Evolutionary conservation across 2,797 vertebrate species (phyloP), one percentile per base, ranked within the genome.

Genomic region (Enteromius viviparus): DNA sequence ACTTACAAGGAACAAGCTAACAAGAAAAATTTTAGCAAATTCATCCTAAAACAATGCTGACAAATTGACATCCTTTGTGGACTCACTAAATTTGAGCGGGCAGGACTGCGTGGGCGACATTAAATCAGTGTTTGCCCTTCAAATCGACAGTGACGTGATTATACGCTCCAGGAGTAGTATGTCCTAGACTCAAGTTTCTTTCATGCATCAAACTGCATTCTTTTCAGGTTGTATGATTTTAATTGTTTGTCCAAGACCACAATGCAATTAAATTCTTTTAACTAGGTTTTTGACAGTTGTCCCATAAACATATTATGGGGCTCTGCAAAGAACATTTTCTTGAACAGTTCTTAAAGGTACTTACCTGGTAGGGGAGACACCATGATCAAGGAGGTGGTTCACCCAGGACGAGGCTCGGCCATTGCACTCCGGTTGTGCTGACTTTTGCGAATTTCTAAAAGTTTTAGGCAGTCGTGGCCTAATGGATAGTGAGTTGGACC

Each of bases 121-220:
- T 81, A 80, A 81, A 83, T 84, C 85, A 81, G 60, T 47, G 68
- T 80, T 64, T 65, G 78, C 55, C 79, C 72, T 76, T 76, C 34
- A 42, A 66, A 49, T 68, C 40, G 26, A 77, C 81, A 76, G 70
- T 68, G 32, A 80, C 15, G 6, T 40, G 42, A 45, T 60, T 19
- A 71, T 26, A 58, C 19, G 15, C 80, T 64, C 12, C 75, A 78
- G 76, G 80, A 75, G 64, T 29, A 37, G 23, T 58, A 45, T 32
- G 40, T 69, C 76, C 85, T 42, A 45, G 58, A 76, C 64, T 75
- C 49, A 40, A 47, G 65, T 47, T 76, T 53, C 12, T 51, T 66
- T 79, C 15, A 75, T 42, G 17, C 34, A 51, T 68, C 26, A 75
- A 1, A 64, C 8, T 75, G 23, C 74, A 5, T 72, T 84, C 9